Evolutionary conservation across 1,140 invertebrate species (phyloP), one percentile per base, ranked within the genome.

Genomic region (Hylaeus volcanicus): DNA sequence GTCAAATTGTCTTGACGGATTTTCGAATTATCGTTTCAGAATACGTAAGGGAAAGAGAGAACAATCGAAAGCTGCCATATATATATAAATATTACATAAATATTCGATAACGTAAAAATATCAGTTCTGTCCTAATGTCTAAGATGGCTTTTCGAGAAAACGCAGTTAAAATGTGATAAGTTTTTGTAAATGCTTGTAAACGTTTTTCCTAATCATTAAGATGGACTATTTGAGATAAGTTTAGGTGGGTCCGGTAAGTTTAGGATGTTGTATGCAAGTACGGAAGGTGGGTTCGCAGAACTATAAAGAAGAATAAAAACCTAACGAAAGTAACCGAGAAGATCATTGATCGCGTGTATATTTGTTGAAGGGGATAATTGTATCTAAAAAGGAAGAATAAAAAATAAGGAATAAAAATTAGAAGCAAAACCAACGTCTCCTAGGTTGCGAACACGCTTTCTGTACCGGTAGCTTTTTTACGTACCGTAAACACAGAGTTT

Each of bases 101-200:
- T 87, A 85, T 79, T 66, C 51, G 43, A 83, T 55, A 80, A 81
- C 65, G 39, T 82, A 66, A 82, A 26, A 81, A 63, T 82, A 77
- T 60, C 78, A 81, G 45, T 88, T 79, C 78, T 83, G 48, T 79
- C 86, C 56, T 89, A 83, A 69, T 68, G 75, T 85, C 64, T 88
- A 88, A 89, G 86, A 89, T 88, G 89, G 91, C 90, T 92, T 92
- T 86, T 88, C 88, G 91, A 88, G 82, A 87, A 86, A 88, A 88
- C 82, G 88, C 88, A 89, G 89, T 93, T 90, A 92, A 91, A 92
- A 93, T 93, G 93, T 93, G 93, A 93, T 93, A 93, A 93, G 92
- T 92, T 93, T 93, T 93, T 93, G 92, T 93, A 93, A 93, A 93
- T 93, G 93, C 93, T 93, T 93, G 91, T 93, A 92, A 92, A 93